Percentiles rank a stretch among this genome's conserved stretches.
These are phyloP conservation scores for Neodon shergylaensis DNA, from an alignment of 2,113 vertebrate genomes.

Conservation along the genomic window DNA sequence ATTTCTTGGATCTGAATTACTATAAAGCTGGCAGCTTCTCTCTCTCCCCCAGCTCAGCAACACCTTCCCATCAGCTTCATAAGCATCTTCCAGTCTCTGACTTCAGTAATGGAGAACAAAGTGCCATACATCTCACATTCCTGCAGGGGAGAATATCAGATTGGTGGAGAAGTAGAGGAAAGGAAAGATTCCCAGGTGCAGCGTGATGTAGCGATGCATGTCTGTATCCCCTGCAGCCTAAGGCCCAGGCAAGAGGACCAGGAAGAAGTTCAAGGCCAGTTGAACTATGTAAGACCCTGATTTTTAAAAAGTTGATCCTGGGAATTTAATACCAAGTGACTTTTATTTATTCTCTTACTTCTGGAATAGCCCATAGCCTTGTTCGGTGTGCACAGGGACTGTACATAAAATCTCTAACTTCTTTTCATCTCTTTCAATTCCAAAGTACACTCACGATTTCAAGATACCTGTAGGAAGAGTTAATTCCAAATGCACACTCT, in stretches of 20 bases:
- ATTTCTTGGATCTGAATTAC: not conserved
- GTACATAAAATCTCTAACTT: not conserved
- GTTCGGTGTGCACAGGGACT: not conserved
- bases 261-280: not conserved
- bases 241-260: not conserved
- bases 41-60: not conserved
- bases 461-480: not conserved
- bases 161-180: not conserved
- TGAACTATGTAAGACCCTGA: not conserved
- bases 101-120: not conserved
- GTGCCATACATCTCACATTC: too few relatives aligned
- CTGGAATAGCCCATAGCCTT: not conserved
- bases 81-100: not conserved
- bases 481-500: not conserved
- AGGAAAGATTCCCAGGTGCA: too few relatives aligned
- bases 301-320: slow-evolving; percentile 13
- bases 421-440: slow-evolving; percentile 20
- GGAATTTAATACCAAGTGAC: slow-evolving; percentile 7
- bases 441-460: not conserved
- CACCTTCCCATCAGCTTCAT: not conserved
- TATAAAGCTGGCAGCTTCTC: not conserved
- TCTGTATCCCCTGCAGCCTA: not conserved
- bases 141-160: not conserved
- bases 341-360: slow-evolving; percentile 30
- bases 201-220: fast-evolving